Evolutionary conservation across 2,113 vertebrate species (phyloP), one percentile per base, ranked within the genome.

Genomic region (Pterocles orientalis): DNA sequence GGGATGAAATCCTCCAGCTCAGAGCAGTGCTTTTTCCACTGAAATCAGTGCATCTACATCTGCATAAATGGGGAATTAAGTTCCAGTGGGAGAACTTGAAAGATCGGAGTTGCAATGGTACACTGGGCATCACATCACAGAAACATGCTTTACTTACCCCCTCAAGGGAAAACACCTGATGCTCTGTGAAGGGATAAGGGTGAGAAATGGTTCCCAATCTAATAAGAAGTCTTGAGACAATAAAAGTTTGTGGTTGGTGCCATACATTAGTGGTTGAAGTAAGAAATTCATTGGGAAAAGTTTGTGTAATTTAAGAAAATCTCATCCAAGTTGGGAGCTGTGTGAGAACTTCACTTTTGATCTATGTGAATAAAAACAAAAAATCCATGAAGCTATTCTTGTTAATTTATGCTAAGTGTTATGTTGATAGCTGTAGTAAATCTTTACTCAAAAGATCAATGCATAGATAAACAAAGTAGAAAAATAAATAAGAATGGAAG

Each of bases 351-450:
- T 87, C n/a, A 62, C 43, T 92, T 93, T 83, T 91, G 91, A 91
- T 82, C 69, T 92, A 88, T 80, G 66, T 61, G 69, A 73, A 88
- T 54, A 76, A 86, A 88, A 94, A 0, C 25, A 80, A 92, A 79
- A 83, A 92, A 92, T 95, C 91, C 77, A 91, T 82, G 45, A 80
- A 95, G n/a, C 65, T 43, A 34, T 93, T 89, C 79, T 92, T 79
- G 25, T 91, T 95, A 96, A 94, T 92, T 90, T 94, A 94, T 94
- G 73, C 14, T 89, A 92, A 94, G 72, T 93, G 66, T 68, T 92
- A n/a, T 65, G 60, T 65, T 94, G 82, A 94, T 88, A 90, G 89
- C 41, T 89, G 88, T 43, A 90, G 79, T 90, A 95, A 92, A 94
- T 96, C 96, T 90, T 89, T 88, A 51, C 87, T 75, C 0, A 0